These are phyloP conservation scores for Pangasius krempfi DNA, from an alignment of 2,797 vertebrate genomes.

Conservation along the genomic window DNA sequence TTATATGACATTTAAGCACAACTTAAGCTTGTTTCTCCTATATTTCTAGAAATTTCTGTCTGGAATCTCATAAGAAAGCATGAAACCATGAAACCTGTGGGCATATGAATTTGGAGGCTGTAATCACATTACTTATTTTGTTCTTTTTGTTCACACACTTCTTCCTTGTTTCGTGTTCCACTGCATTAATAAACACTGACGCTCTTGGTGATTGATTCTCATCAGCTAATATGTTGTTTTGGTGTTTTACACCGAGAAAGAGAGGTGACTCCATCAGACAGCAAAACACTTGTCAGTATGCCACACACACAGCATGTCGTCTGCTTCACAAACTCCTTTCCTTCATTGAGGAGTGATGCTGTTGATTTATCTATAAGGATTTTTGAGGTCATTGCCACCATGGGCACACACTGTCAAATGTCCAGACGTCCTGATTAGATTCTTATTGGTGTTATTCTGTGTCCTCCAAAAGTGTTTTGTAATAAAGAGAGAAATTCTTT, in stretches of 20 bases:
- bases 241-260: background rate
- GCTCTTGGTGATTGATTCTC: background rate
- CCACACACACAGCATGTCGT: constrained; percentile 8
- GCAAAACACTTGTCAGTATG: constrained; percentile 31
- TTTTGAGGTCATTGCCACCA: constrained; percentile 33
- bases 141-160: background rate
- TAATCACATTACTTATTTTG: background rate
- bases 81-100: background rate
- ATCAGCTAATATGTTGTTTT: background rate
- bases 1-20: background rate
- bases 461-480: background rate
- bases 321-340: constrained; percentile 17
- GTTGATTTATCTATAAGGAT: constrained; percentile 41
- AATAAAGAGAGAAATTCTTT: constrained; percentile 1
- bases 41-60: background rate
- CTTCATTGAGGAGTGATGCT: constrained; percentile 19
- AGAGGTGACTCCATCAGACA: constrained; percentile 1
- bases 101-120: background rate
- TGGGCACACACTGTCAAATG: background rate
- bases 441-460: constrained; percentile 10
- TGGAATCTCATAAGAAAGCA: background rate
- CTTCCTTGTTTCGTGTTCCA: background rate
- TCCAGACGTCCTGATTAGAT: constrained; percentile 5
- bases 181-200: background rate
- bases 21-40: background rate